Conservation (phyloP, 2,113 vertebrate species). For the Plectropomus leopardus region DNA sequence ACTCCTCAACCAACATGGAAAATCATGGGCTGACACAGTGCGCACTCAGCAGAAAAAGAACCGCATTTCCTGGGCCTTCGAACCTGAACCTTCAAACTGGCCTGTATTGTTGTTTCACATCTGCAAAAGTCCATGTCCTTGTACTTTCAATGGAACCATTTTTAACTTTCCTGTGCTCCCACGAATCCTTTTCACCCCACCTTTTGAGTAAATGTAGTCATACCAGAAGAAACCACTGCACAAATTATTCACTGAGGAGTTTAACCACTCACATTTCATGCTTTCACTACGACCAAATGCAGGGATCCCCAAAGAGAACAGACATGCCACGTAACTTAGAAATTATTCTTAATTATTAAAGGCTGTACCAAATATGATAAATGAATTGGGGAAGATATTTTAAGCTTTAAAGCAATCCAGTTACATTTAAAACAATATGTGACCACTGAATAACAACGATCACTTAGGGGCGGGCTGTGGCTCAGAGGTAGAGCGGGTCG, state of each 20-base stretch:
- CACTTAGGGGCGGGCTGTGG: too few relatives aligned
- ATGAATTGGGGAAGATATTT: background rate
- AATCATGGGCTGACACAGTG: constrained; percentile 74
- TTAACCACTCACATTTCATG: constrained; percentile 17
- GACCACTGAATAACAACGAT: background rate
- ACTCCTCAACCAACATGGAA: constrained; percentile 78
- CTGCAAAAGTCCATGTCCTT: constrained; percentile 69
- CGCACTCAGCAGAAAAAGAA: constrained; percentile 76
- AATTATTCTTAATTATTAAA: constrained; percentile 19
- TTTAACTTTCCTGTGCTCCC: constrained; percentile 36
- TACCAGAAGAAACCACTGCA: background rate
- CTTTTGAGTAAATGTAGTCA: constrained; percentile 21
- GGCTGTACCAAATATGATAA: constrained; percentile 15
- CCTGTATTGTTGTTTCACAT: constrained; percentile 73
- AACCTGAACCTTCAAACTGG: constrained; percentile 71
- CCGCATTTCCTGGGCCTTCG: constrained; percentile 74
- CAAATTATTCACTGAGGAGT: constrained; percentile 13
- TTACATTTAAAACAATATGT: background rate
- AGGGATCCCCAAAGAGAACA: background rate
- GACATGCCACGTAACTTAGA: background rate
- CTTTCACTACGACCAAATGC: constrained; percentile 11
- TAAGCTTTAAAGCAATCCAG: background rate
- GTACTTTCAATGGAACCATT: constrained; percentile 23
- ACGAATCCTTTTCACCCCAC: constrained; percentile 23
- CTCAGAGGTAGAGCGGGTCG: too few relatives aligned